Evolutionary conservation across 2,797 vertebrate genomes (phyloP).

Genomic region (Podarcis lilfordi): DNA sequence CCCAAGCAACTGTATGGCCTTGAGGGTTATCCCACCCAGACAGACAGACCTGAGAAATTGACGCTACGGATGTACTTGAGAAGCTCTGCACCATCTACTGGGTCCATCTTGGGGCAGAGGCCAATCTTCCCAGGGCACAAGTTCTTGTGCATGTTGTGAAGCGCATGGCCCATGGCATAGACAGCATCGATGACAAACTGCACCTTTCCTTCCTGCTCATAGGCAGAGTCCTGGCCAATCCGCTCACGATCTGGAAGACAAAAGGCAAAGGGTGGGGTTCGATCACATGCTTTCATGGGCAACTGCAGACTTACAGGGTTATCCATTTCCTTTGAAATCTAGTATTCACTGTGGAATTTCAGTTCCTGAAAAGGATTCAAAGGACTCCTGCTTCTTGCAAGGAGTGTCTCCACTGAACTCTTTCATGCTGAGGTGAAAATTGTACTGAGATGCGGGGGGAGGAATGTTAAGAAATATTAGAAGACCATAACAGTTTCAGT

Average conservation of each 20-base stretch:
- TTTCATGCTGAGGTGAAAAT: neutral
- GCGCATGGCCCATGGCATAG: slow-evolving; percentile 93
- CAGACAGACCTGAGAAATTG: slow-evolving; percentile 90
- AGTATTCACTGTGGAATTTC: neutral
- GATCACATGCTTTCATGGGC: neutral
- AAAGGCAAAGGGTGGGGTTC: neutral
- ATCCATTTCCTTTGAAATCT: neutral
- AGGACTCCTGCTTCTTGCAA: neutral
- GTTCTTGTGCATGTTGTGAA: slow-evolving; percentile 93
- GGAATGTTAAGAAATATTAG: neutral
- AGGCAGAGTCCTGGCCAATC: slow-evolving; percentile 91
- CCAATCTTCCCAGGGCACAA: slow-evolving; percentile 91
- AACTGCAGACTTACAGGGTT: neutral
- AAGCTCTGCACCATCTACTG: slow-evolving; percentile 88
- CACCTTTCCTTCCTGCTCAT: slow-evolving; percentile 96
- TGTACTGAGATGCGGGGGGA: neutral
- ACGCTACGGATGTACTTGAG: slow-evolving; percentile 93
- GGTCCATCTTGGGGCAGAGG: slow-evolving; percentile 90
- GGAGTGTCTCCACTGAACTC: neutral
- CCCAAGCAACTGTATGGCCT: neutral
- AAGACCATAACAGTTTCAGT: neutral
- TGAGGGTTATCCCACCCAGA: neutral
- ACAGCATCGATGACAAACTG: slow-evolving; percentile 95
- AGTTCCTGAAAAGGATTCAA: neutral
- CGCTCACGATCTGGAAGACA: slow-evolving; percentile 86